Evolutionary conservation across 1,140 invertebrate genomes (phyloP).

Genomic region (Laodelphax striatellus): DNA sequence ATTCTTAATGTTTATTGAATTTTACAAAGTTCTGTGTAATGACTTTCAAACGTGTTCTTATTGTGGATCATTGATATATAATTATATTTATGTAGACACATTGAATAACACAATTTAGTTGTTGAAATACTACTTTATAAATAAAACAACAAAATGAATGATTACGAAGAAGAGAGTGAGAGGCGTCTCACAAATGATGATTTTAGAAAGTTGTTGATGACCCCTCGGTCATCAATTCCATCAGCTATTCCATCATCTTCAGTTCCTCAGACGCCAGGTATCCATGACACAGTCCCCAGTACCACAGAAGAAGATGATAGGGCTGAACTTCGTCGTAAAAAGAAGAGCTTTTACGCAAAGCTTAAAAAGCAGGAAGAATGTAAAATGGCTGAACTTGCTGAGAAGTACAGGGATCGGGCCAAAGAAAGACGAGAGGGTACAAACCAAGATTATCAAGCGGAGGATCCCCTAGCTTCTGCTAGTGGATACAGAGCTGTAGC

Average conservation of each 20-base stretch:
- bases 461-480: conserved; percentile 76
- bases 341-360: conserved; percentile 87
- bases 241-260: conserved; percentile 30
- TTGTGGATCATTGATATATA: too few relatives aligned
- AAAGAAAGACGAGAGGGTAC: conserved; percentile 83
- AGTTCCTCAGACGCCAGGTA: conserved; percentile 16
- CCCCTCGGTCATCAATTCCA: conserved; percentile 62
- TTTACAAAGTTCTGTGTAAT: too few relatives aligned
- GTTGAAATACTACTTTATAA: too few relatives aligned
- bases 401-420: conserved; percentile 89
- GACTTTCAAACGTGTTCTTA: too few relatives aligned
- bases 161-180: conserved; percentile 34
- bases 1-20: too few relatives aligned
- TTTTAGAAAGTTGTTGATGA: conserved; percentile 92
- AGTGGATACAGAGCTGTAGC: conserved; percentile 91
- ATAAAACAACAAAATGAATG: background rate
- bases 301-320: conserved; percentile 39
- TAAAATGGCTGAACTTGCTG: conserved; percentile 87
- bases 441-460: conserved; percentile 64
- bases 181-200: conserved; percentile 88
- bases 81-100: too few relatives aligned
- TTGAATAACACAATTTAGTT: too few relatives aligned
- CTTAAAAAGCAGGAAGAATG: conserved; percentile 93
- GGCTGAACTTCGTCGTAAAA: conserved; percentile 62
- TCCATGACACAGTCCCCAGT: background rate